A percentile compares a stretch with the other conserved stretches of the same genome.
phyloP scores from a whole-genome alignment of 2,113 vertebrate species.

The Saccopteryx bilineata region DNA sequence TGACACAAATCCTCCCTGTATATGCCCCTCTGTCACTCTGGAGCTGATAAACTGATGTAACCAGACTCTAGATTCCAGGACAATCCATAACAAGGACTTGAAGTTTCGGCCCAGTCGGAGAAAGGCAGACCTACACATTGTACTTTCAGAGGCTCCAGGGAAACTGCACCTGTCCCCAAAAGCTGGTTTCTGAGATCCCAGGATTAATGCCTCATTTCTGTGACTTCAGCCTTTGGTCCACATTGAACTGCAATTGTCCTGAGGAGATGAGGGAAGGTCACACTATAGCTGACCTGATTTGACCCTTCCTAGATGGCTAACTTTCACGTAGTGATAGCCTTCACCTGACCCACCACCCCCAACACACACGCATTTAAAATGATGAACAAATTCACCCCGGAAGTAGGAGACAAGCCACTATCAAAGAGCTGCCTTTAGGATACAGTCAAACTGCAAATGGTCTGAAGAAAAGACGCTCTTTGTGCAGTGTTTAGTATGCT shows the following conservation, averaged over 20 bases:
- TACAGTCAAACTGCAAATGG: not conserved
- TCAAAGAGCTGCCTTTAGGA: not conserved
- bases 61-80: not conserved
- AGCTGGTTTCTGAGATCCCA: constrained; percentile 3
- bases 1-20: not conserved
- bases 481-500: not conserved
- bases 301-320: not conserved
- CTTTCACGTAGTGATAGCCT: not conserved
- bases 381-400: not conserved
- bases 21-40: not conserved
- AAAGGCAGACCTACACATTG: not conserved
- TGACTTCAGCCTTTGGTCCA: not conserved
- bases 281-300: not conserved
- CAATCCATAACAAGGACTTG: not conserved
- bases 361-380: not conserved
- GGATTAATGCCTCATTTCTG: not conserved
- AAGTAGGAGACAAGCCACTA: not conserved
- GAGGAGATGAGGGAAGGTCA: not conserved
- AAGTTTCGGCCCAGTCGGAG: not conserved
- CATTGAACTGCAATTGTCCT: not conserved
- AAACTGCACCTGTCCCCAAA: not conserved
- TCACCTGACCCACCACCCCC: not conserved
- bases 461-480: not conserved
- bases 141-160: not conserved
- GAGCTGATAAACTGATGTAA: not conserved